Percentiles rank a stretch among this genome's conserved stretches.
Conservation (phyloP, 2,113 vertebrate genomes). For the Lichenostomus cassidix region DNA sequence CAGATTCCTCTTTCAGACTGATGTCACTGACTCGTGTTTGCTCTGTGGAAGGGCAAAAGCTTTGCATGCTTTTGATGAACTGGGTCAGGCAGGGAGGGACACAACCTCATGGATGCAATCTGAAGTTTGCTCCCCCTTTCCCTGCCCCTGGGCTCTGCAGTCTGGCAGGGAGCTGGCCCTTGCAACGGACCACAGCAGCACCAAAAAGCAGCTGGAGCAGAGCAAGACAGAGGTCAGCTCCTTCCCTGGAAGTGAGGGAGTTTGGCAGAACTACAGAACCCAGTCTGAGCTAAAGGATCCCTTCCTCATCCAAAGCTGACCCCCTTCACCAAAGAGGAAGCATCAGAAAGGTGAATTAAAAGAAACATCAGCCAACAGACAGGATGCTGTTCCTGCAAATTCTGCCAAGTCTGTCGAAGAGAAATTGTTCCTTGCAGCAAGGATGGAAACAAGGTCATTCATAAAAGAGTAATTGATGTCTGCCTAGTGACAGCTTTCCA, state of each 20-base stretch:
- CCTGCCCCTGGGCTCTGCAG: neutral
- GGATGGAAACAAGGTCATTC: conserved; percentile 43
- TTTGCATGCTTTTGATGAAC: neutral
- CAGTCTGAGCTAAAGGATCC: neutral
- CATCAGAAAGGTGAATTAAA: neutral
- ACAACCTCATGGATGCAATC: neutral
- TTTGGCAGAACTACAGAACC: neutral
- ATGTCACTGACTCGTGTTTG: neutral
- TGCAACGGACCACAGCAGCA: neutral
- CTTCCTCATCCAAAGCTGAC: fast-evolving
- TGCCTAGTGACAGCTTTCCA: neutral
- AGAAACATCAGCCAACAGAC: neutral
- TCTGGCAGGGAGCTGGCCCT: neutral
- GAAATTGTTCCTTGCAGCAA: conserved; percentile 32
- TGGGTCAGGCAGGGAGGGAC: neutral
- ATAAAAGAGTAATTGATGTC: conserved; percentile 21
- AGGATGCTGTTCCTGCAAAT: neutral
- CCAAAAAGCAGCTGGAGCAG: neutral
- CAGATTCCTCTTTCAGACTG: neutral
- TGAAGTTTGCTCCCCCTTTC: neutral
- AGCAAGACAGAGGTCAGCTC: neutral
- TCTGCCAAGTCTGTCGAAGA: neutral
- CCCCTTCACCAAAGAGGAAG: neutral
- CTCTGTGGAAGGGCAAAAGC: neutral
- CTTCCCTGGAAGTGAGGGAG: neutral